phyloP scores from a whole-genome alignment of 2,113 vertebrate species.

The Capricornis sumatraensis region DNA sequence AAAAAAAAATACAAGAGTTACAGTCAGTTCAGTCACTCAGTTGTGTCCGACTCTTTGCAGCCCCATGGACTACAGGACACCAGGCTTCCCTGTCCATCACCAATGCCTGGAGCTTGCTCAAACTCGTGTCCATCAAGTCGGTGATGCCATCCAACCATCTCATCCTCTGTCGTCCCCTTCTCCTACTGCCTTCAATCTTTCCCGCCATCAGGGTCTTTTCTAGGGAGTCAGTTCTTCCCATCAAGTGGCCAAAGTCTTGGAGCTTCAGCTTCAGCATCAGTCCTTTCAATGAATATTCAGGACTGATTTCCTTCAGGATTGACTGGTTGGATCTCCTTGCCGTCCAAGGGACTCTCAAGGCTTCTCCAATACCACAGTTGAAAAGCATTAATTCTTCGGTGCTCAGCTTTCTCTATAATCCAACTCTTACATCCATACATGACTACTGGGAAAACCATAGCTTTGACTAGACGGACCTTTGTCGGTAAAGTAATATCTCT shows the following conservation, averaged over 20 bases:
- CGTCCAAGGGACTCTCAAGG: neutral
- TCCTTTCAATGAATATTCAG: neutral
- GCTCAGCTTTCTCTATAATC: neutral
- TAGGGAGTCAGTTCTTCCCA: neutral
- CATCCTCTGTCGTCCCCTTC: neutral
- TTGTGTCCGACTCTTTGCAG: neutral
- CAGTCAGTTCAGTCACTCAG: neutral
- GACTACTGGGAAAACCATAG: neutral
- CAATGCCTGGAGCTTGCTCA: neutral
- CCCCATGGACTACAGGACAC: neutral
- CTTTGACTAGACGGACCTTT: neutral
- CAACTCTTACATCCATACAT: neutral
- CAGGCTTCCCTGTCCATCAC: neutral
- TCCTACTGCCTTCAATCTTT: neutral
- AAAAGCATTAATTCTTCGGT: neutral
- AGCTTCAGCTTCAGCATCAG: neutral
- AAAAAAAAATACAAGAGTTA: neutral
- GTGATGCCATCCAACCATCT: neutral
- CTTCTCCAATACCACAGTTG: neutral
- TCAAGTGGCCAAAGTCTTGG: neutral
- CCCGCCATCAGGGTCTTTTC: neutral
- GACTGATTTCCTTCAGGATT: neutral
- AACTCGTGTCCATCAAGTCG: neutral
- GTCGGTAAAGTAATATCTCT: neutral
- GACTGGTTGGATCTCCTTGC: neutral